Percentiles rank a stretch among this genome's conserved stretches.
Evolutionary conservation across 2,113 vertebrate species (phyloP).

Genomic region (Cardinalis cardinalis): DNA sequence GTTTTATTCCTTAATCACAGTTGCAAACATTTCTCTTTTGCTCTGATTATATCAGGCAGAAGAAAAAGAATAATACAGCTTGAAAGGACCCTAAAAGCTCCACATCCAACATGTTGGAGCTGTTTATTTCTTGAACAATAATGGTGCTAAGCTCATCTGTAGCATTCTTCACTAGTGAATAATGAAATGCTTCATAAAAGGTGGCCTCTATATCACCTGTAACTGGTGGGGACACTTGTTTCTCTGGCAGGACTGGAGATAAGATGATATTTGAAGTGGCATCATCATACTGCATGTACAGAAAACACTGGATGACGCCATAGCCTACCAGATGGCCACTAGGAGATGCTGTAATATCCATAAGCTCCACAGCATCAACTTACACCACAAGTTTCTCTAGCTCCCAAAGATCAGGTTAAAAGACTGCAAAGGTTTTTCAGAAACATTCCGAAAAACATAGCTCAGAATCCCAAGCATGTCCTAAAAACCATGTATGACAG

Average conservation of each 20-base stretch:
- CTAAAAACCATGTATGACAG: background rate
- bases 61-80: background rate
- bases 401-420: background rate
- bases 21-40: background rate
- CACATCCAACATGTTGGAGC: background rate
- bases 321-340: fast-evolving
- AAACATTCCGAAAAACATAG: background rate
- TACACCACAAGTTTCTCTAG: background rate
- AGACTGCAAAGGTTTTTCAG: background rate
- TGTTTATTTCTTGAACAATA: background rate
- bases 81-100: background rate
- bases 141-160: fast-evolving
- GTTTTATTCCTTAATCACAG: background rate
- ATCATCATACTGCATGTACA: fast-evolving
- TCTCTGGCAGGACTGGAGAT: background rate
- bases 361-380: background rate
- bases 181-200: background rate
- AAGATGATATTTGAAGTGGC: background rate
- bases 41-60: background rate
- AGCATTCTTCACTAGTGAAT: background rate
- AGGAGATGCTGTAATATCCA: background rate
- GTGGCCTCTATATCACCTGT: background rate
- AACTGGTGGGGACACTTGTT: background rate
- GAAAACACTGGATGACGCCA: background rate
- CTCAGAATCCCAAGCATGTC: background rate